These are phyloP conservation scores for Adineta ricciae DNA, from an alignment of 2,888 invertebrate species.

Conservation along the genomic window DNA sequence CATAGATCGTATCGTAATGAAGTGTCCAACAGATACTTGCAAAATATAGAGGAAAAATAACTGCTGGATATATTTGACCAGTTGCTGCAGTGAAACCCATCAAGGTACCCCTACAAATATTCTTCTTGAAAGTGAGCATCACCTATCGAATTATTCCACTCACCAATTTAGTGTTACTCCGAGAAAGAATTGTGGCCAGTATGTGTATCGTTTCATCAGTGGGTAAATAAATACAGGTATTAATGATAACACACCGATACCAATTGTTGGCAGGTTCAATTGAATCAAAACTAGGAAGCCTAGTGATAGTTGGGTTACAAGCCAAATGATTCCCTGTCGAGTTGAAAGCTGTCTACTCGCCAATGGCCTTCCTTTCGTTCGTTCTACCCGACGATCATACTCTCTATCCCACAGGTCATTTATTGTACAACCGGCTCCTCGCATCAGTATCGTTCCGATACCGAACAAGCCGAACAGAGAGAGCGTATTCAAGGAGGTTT, in stretches of 20 bases:
- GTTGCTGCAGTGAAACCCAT: constrained; percentile 80
- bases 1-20: constrained; percentile 94
- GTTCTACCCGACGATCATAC: constrained; percentile 60
- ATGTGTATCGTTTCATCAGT: constrained; percentile 78
- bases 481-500: constrained; percentile 55
- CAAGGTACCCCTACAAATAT: constrained; percentile 60
- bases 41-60: constrained; percentile 73
- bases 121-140: too few relatives aligned
- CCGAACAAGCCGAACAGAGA: constrained; percentile 69
- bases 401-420: constrained; percentile 96
- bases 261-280: constrained; percentile 59
- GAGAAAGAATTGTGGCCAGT: constrained; percentile 83
- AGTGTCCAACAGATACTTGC: constrained; percentile 89
- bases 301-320: constrained; percentile 67
- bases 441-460: constrained; percentile 79
- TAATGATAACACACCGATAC: constrained; percentile 53
- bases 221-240: constrained; percentile 78
- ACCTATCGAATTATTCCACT: too few relatives aligned
- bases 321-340: constrained; percentile 66
- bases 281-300: constrained; percentile 75
- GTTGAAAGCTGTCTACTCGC: constrained; percentile 68
- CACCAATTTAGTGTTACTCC: constrained; percentile 84
- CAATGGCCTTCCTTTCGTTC: constrained; percentile 75
- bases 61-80: constrained; percentile 58
- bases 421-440: constrained; percentile 75